Base-by-base conservation (phyloP, 53 echinoderm and acorn worm genomes). In the Mesocentrotus franciscanus region DNA sequence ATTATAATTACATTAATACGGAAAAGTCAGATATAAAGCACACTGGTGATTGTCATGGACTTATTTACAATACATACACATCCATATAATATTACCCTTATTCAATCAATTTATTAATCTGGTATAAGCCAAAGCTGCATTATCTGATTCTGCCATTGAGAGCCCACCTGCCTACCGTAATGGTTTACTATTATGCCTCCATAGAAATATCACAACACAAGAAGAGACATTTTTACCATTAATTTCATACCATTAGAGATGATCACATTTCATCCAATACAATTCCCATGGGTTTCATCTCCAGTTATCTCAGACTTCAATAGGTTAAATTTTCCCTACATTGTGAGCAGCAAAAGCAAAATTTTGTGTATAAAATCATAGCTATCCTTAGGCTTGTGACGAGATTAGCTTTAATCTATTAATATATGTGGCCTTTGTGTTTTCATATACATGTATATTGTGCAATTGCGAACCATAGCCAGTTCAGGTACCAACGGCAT, bases 11-110 rank as follows among this genome's bases (percentile, higher is more conserved):
- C 32, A 74, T 74, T 32, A 12, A 10, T 30, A 30, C 3, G 1
- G 74, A 62, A 14, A 10, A 74, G 10, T 30, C 10, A 74, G 15
- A 76, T 81, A 42, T 81, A 81, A 81, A 39, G 81, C 81, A 81
- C 81, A 81, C 81, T 81, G 36, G 42, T 81, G 81, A 81, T 81
- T 81, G 81, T 81, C 81, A 81, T 6, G 20, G 22, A 42, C 17
- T 18, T 81, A 81, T 81, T 33, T 39, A 81, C 20, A 81, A 81
- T 42, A 42, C 11, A 20, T 81, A 18, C 81, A 81, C 9, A 81
- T 36, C 9, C 4, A 18, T 20, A 42, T 20, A 39, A 36, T 20
- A 81, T 42, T 4, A 18, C 16, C 64, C 64, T 34, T 18, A 17
- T 81, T 3, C 7, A 18, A 81, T 16, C 20, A 8, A 33, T 22